phyloP scores from a whole-genome alignment of 2,797 vertebrate genomes.

The Catharus ustulatus region DNA sequence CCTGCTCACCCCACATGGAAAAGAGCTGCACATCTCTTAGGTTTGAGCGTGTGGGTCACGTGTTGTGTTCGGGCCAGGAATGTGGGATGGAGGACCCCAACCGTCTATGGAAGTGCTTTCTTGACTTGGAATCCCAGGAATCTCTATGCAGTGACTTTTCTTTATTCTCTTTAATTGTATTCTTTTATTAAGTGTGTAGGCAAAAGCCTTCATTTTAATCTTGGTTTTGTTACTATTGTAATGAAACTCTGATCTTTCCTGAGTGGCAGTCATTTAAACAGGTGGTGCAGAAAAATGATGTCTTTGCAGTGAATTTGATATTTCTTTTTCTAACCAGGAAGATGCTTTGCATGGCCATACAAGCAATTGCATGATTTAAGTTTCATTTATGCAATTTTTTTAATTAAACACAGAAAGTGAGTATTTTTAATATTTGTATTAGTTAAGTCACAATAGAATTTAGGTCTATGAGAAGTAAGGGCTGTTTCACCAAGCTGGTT shows the following conservation, averaged over 20 bases:
- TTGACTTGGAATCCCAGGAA: background rate
- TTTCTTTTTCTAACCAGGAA: background rate
- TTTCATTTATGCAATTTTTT: background rate
- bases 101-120: background rate
- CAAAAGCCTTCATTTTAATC: background rate
- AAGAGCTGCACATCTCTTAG: fast-evolving
- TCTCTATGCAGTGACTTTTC: background rate
- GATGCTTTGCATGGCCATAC: background rate
- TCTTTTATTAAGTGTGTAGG: background rate
- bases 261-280: background rate
- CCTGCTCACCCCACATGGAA: fast-evolving
- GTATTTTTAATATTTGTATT: background rate
- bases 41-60: fast-evolving
- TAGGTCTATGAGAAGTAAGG: background rate
- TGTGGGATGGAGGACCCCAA: background rate
- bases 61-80: background rate
- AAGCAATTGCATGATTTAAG: background rate
- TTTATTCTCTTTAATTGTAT: background rate
- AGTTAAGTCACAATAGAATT: background rate
- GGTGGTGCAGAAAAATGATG: background rate
- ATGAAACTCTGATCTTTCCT: background rate
- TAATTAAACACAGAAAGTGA: background rate
- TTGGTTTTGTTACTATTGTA: background rate
- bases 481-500: background rate
- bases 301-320: background rate